Conservation (phyloP, 1,140 invertebrate genomes). For the Pseudomyrmex concolor region DNA sequence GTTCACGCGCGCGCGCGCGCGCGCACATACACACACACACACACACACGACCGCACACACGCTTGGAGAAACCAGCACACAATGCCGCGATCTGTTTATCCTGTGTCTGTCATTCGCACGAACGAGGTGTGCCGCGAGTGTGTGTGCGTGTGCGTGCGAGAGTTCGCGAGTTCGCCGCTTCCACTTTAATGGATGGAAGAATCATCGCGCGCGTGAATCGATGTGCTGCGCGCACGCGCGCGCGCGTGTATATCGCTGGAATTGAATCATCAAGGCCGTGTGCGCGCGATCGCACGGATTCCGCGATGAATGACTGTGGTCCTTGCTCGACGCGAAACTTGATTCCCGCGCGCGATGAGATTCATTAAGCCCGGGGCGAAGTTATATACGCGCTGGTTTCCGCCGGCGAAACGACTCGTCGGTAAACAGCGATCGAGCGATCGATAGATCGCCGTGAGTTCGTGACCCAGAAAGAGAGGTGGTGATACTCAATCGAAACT, state of each 20-base stretch:
- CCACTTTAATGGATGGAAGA: slow-evolving; percentile 16
- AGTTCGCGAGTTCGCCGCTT: slow-evolving; percentile 12
- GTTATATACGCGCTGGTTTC: not conserved
- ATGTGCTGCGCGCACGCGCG: too few species aligned
- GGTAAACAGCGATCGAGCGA: slow-evolving; percentile 21
- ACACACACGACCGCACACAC: not conserved
- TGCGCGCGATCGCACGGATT: slow-evolving; percentile 2
- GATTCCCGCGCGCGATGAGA: not conserved
- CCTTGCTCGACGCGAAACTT: not conserved
- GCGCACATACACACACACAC: too few species aligned
- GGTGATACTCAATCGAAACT: not conserved
- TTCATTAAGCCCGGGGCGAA: slow-evolving; percentile 8
- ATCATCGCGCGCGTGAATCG: slow-evolving; percentile 9
- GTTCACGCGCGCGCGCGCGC: slow-evolving; percentile 9
- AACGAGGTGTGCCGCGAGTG: not conserved
- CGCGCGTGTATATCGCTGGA: slow-evolving; percentile 1
- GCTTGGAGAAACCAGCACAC: not conserved
- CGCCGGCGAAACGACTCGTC: slow-evolving; percentile 28
- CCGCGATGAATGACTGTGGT: slow-evolving; percentile 36
- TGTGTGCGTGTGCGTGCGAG: not conserved
- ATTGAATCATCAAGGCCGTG: slow-evolving; percentile 19
- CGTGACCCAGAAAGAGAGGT: too few species aligned
- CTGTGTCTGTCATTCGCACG: slow-evolving; percentile 39
- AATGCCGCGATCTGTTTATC: slow-evolving; percentile 69
- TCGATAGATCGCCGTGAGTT: slow-evolving; percentile 17